Conservation (phyloP, 2,797 vertebrate genomes). For the Petrocephalus schoutedeni region DNA sequence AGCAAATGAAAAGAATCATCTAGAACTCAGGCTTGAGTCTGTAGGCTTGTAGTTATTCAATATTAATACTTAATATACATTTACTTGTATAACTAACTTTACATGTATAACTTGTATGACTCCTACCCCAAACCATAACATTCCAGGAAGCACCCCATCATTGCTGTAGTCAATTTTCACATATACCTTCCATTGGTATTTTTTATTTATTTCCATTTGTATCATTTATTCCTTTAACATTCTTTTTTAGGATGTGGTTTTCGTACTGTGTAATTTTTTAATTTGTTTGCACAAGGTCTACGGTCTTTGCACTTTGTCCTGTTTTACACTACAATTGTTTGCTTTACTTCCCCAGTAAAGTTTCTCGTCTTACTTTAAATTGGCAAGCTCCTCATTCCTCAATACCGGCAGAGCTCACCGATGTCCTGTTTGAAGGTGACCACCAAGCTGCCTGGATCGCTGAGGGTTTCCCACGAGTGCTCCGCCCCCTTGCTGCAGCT, state of each 20-base stretch:
- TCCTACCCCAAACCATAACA: neutral
- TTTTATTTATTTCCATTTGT: neutral
- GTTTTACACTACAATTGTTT: neutral
- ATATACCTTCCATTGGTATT: neutral
- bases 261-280: neutral
- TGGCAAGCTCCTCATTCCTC: neutral
- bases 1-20: neutral
- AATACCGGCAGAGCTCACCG: conserved; percentile 34
- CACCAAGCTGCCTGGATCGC: conserved; percentile 39
- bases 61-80: neutral
- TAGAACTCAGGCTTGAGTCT: neutral
- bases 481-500: conserved; percentile 43
- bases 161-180: neutral
- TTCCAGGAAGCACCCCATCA: neutral
- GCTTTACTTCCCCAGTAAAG: neutral
- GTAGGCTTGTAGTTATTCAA: neutral
- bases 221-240: neutral
- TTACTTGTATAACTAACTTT: neutral
- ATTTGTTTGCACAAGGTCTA: neutral
- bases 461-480: conserved; percentile 44
- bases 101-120: too few species aligned
- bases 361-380: neutral
- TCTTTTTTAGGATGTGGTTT: neutral
- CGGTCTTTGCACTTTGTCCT: neutral
- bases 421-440: conserved; percentile 48